These are phyloP conservation scores for Margaritifera margaritifera DNA, from an alignment of 2,888 invertebrate genomes.

Conservation along the genomic window DNA sequence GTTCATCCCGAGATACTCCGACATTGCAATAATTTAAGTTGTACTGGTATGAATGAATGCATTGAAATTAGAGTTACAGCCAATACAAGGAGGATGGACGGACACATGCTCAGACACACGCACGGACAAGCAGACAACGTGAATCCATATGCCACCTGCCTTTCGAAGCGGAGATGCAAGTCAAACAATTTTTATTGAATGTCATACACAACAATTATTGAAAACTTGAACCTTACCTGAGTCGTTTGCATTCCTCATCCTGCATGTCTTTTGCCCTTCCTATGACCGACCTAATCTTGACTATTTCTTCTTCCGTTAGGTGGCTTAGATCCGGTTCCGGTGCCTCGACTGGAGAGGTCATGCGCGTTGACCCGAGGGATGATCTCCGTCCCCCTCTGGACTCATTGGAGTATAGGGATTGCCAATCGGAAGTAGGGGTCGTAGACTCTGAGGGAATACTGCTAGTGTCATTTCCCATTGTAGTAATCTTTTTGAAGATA, in stretches of 20 bases:
- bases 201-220: no score
- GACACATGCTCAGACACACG: no score
- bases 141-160: no score
- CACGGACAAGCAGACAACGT: no score
- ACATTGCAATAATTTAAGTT: no score
- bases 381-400: constrained; percentile 59
- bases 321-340: constrained; percentile 77
- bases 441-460: constrained; percentile 49
- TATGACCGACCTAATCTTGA: constrained; percentile 79
- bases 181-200: no score
- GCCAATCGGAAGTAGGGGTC: constrained; percentile 57
- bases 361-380: constrained; percentile 59
- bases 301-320: constrained; percentile 78
- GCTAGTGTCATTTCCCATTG: constrained; percentile 52
- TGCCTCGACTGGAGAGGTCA: constrained; percentile 66
- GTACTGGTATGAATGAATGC: no score
- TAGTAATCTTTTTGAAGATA: no score
- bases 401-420: constrained; percentile 57
- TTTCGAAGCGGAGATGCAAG: no score
- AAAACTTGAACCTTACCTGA: constrained; percentile 53
- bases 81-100: no score
- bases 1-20: no score
- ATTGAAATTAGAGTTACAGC: no score
- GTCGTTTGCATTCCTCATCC: constrained; percentile 61
- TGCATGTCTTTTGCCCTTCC: constrained; percentile 76